Base-by-base conservation (phyloP, 2,888 invertebrate species). In the Melanostoma mellinum region DNA sequence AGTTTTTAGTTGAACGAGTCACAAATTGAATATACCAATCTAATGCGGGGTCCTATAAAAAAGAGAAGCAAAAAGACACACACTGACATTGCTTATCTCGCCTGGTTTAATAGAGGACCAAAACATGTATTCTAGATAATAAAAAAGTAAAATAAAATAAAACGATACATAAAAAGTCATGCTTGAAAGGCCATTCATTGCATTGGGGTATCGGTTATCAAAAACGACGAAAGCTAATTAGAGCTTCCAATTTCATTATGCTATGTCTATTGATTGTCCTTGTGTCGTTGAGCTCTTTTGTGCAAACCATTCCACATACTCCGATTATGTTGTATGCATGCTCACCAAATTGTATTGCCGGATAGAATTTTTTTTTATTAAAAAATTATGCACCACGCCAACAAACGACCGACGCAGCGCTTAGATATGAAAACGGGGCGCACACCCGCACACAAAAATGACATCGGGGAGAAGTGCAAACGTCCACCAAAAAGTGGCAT, bases 201-300 rank as follows among this genome's bases (percentile, higher is more conserved):
- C 60, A 38, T 5, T 58, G 40, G 55, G 4, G 10, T n/a, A 46
- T n/a, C 10, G 46, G 9, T 33, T 46, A 56, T 55, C 65, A 67
- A 48, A 42, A 61, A 46, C 65, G 20, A 20, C 20, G 20, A 20
- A 72, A 50, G 53, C 76, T 81, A 61, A 81, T 81, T 81, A 72
- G 53, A 61, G 71, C 72, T 77, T 81, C 67, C 55, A 72, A 77
- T 77, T 81, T 77, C 71, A 81, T 72, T 81, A 81, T 76, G 72
- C 72, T 67, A 42, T 61, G 33, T 56, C 75, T 69, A 32, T 60
- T 56, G 40, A 72, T 72, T 67, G 60, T 76, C 58, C 65, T 53
- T 44, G 60, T 40, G 42, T 52, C 50, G 46, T 20, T 61, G 44
- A 30, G 38, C 10, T 20, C 32, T 61, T 52, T 48, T 38, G 52